Evolutionary conservation across 2,888 invertebrate genomes (phyloP).

Genomic region (Drosophila subsilvestris): DNA sequence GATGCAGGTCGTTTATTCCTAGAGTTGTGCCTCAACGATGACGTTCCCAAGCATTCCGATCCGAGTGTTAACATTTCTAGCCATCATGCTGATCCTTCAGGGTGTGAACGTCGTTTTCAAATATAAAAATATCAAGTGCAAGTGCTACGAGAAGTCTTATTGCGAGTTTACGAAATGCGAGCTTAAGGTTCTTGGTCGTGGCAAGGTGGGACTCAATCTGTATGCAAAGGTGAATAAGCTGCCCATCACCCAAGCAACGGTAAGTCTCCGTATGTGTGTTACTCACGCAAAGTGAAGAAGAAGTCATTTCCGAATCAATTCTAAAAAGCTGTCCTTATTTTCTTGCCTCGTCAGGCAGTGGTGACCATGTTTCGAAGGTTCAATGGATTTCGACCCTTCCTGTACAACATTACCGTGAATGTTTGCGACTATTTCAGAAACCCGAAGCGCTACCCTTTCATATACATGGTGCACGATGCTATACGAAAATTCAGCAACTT

Average conservation of each 20-base stretch:
- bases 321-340: too few relatives aligned
- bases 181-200: conserved; percentile 13
- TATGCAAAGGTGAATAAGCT: conserved; percentile 1
- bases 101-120: neutral
- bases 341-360: conserved; percentile 8
- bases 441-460: conserved; percentile 13
- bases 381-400: conserved; percentile 26
- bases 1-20: neutral
- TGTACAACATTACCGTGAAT: conserved; percentile 24
- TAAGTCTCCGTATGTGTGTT: too few relatives aligned
- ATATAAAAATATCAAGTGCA: conserved; percentile 19
- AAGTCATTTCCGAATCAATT: neutral
- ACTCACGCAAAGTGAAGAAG: too few relatives aligned
- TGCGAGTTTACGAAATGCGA: conserved; percentile 13
- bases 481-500: conserved; percentile 25
- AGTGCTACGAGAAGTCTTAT: conserved; percentile 1
- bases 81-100: neutral
- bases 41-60: neutral
- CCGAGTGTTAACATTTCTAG: neutral
- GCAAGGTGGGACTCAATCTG: conserved; percentile 9
- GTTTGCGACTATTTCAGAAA: conserved; percentile 15
- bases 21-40: neutral
- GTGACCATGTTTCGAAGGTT: conserved; percentile 12
- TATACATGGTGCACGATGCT: conserved; percentile 2
- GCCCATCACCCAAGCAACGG: neutral